Base-by-base conservation (phyloP, 2,113 vertebrate species). In the Saguinus midas region DNA sequence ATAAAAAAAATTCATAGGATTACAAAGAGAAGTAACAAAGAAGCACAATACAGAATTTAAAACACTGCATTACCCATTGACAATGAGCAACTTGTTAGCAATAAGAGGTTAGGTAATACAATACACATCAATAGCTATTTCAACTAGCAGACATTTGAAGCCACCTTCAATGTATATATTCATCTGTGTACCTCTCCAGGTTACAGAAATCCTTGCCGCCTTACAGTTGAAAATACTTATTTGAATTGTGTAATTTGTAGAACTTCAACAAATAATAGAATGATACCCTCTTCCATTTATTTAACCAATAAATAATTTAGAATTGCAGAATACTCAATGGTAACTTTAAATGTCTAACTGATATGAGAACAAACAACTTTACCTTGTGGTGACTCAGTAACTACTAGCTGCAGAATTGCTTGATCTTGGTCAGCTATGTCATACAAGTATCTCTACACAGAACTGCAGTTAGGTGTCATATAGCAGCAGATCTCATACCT, bases 201-300 rank as follows among this genome's bases (percentile, higher is more conserved):
- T 86, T 85, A 45, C 14, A 87, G 55, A 52, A 84, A 61, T 27
- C 37, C 37, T 29, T 78, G 29, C 68, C 35, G 20, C 66, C 48
- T 88, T 95, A 91, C 4, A 72, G 23, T 61, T 91, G 75, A 92
- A 57, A 90, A 81, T 76, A 86, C 64, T 94, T 40, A 75, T 35
- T 92, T 81, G 66, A 94, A 94, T 40, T 80, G 21, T 70, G 23
- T 25, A 23, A 29, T 55, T 90, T 92, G 18, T 14, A 61, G 17
- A 94, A 92, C 35, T 68, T 88, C 17, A 97, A 61, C 35, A 50
- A 23, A 82, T 61, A 72, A 48, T 25, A 66, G 75, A 85, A 81
- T 90, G 40, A 72, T 68, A 68, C 1, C 11, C 50, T 32, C 37
- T 83, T 82, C 13, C 35, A 50, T 29, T 17, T 61, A 95, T 35